Conservation (phyloP, 2,888 invertebrate genomes). For the Andrena bicolor region DNA sequence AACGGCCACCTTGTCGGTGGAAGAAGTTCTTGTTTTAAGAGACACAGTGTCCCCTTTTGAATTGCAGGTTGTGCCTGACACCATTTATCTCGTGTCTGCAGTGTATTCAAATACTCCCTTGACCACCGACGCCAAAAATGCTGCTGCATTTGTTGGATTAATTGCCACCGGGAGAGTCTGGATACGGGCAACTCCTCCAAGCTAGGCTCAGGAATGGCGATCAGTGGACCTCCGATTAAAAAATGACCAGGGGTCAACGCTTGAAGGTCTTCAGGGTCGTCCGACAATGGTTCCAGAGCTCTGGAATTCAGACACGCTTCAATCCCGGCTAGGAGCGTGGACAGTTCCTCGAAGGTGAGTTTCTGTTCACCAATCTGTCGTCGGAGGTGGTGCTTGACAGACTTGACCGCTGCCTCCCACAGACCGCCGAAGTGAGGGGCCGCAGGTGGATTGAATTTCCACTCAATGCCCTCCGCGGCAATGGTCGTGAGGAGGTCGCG, state of each 20-base stretch:
- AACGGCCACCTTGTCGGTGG: slow-evolving; percentile 1
- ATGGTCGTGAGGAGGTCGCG: background rate
- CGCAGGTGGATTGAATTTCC: slow-evolving; percentile 2
- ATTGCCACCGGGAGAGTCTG: slow-evolving; percentile 5
- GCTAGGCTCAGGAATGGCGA: background rate
- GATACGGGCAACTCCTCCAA: background rate
- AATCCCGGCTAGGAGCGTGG: background rate
- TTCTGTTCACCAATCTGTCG: background rate
- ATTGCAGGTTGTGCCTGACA: background rate
- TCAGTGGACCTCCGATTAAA: slow-evolving; percentile 3
- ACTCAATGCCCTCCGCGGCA: background rate
- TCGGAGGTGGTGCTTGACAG: slow-evolving; percentile 7
- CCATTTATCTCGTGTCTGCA: background rate
- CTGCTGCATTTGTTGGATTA: background rate
- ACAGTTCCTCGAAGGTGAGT: background rate
- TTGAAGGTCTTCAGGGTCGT: background rate
- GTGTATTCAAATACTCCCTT: background rate
- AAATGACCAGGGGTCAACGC: slow-evolving; percentile 7
- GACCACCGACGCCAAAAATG: slow-evolving; percentile 9
- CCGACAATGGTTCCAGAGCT: background rate
- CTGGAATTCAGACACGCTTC: slow-evolving; percentile 6
- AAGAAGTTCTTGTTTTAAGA: background rate
- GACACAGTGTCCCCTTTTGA: background rate
- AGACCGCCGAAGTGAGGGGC: slow-evolving; percentile 13
- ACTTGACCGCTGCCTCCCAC: slow-evolving; percentile 19